Base-by-base conservation (phyloP, 2,797 vertebrate species). In the Lates japonicus region DNA sequence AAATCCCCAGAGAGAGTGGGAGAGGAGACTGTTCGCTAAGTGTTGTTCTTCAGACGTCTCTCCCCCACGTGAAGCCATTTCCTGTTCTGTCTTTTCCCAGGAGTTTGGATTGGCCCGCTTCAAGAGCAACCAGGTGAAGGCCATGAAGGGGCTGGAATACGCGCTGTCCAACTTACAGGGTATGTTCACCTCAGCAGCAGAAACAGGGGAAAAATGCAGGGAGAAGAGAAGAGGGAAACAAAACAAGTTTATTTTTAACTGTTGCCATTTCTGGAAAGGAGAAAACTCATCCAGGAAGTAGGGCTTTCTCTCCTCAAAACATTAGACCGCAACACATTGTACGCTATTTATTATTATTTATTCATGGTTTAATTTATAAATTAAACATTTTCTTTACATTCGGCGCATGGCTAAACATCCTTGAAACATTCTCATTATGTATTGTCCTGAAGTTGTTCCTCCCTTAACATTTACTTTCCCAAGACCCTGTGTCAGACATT, bases 81-180 rank as follows among this genome's bases (percentile, higher is more conserved):
- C 76, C 82, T 88, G 76, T 80, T 78, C 64, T 73, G 74, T 81
- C 19, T 85, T 83, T 70, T 82, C 70, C 39, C 88, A 96, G 95
- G 95, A 96, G 91, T 96, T 96, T 81, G 95, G 95, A 78, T 88
- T 95, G 88, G 94, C 95, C 61, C 94, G 95, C 67, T 95, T 95
- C 84, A 96, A 95, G 90, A 95, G 92, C 77, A 96, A 96, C 93
- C 95, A 96, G 93, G 80, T 83, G 82, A 96, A 95, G 85, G 89
- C 95, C 74, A 94, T 95, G 92, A 94, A 95, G 80, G 95, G 95
- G 2, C 90, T 96, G 91, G 95, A 96, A 48, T 92, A 93, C 6
- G 93, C 94, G 0, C 87, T 96, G 87, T 85, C 93, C 48, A 95
- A 95, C 76, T 39, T 95, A 68, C 93, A 95, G 78, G 94, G 95